These are phyloP conservation scores for Trachelus troglodyta DNA, from an alignment of 2,888 invertebrate species.

Conservation along the genomic window DNA sequence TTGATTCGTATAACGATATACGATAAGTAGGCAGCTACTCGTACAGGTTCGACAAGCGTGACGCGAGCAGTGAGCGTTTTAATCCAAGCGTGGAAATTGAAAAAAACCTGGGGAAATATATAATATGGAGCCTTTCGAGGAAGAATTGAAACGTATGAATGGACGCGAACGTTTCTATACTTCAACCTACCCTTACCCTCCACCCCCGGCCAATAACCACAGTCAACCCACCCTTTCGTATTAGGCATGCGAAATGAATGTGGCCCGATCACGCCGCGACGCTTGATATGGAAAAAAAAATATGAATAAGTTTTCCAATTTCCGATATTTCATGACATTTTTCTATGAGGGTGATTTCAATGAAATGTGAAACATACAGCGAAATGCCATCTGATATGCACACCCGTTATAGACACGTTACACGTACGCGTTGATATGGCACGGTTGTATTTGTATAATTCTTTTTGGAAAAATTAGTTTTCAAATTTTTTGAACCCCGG, in stretches of 20 bases:
- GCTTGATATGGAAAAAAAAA: slow-evolving; percentile 53
- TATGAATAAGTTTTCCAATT: slow-evolving; percentile 65
- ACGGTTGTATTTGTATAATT: no score
- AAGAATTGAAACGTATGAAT: slow-evolving; percentile 50
- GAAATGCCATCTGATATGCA: slow-evolving; percentile 62
- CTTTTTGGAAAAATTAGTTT: no score
- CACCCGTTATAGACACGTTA: slow-evolving; percentile 41
- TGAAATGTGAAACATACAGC: slow-evolving; percentile 61
- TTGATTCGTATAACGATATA: not conserved
- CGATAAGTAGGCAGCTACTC: not conserved
- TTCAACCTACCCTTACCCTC: slow-evolving; percentile 17
- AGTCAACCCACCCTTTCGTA: slow-evolving; percentile 37
- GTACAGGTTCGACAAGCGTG: not conserved
- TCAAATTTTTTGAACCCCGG: no score
- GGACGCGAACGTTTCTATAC: slow-evolving; percentile 25
- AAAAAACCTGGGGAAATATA: slow-evolving; percentile 36
- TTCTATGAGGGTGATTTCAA: slow-evolving; percentile 62
- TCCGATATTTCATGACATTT: slow-evolving; percentile 64
- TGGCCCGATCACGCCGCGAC: slow-evolving; percentile 27
- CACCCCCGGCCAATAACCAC: slow-evolving; percentile 16
- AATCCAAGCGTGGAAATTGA: slow-evolving; percentile 40
- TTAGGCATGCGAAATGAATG: slow-evolving; percentile 61
- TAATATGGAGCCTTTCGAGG: slow-evolving; percentile 34
- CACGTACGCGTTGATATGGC: no score
- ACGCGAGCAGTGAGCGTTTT: slow-evolving; percentile 5